Percentiles rank a stretch among this genome's conserved stretches.
Conservation (phyloP, 2,113 vertebrate genomes). For the Halichoerus grypus region DNA sequence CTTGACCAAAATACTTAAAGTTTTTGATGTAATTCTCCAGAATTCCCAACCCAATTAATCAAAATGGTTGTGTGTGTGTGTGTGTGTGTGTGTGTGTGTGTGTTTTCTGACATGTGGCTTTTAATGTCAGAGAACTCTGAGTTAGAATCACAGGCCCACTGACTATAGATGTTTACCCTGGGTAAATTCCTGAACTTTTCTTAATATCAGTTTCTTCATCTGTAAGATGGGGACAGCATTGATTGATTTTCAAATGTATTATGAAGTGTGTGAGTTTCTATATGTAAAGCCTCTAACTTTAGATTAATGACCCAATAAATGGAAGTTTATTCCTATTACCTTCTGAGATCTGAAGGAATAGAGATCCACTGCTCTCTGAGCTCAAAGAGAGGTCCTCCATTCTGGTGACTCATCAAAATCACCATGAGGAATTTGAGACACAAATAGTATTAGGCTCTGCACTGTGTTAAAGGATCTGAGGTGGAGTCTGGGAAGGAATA, state of each 20-base stretch:
- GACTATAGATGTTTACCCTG: background rate
- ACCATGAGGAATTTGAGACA: background rate
- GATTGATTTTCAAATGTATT: background rate
- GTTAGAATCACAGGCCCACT: background rate
- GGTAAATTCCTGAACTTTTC: background rate
- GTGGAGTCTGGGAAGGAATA: background rate
- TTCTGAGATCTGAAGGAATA: background rate
- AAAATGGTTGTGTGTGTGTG: background rate
- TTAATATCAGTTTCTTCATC: background rate
- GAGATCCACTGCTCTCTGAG: background rate
- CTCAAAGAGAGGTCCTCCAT: background rate
- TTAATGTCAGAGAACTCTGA: background rate
- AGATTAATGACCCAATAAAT: background rate
- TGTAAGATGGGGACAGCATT: background rate
- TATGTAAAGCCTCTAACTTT: background rate
- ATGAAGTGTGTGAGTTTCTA: background rate
- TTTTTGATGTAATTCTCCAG: background rate
- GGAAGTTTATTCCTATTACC: background rate
- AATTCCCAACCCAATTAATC: background rate
- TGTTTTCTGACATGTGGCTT: background rate
- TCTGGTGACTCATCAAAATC: background rate
- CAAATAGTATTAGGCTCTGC: background rate
- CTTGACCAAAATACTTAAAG: background rate
- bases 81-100: background rate
- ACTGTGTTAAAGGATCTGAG: background rate